Percentiles rank a stretch among this genome's conserved stretches.
Evolutionary conservation across 2,797 vertebrate species (phyloP).

Genomic region (Coregonus suidteri): DNA sequence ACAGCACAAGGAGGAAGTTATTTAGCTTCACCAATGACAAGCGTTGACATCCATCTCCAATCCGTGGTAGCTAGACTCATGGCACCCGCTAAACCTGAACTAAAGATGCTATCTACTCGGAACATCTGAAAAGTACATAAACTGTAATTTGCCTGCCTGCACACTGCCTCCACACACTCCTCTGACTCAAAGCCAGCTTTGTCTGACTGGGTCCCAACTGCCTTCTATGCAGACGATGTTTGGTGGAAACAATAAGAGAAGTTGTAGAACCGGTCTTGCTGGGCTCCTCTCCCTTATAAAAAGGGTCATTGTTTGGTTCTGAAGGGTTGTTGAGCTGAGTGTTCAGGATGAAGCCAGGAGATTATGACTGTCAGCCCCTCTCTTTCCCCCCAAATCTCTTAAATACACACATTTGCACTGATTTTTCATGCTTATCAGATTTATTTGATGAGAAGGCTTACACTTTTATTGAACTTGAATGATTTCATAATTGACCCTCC

Average conservation of each 20-base stretch:
- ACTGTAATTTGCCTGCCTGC: conserved; percentile 46
- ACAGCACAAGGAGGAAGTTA: conserved; percentile 24
- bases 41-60: conserved; percentile 28
- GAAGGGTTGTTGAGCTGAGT: too few species aligned
- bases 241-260: conserved; percentile 57
- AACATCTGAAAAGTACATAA: conserved; percentile 66
- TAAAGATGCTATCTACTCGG: conserved; percentile 54
- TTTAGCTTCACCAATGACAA: conserved; percentile 9
- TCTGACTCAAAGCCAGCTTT: conserved; percentile 69
- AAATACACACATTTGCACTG: conserved; percentile 24
- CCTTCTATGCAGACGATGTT: conserved; percentile 48
- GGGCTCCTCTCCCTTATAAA: conserved; percentile 51
- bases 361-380: conserved; percentile 11
- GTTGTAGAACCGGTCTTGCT: conserved; percentile 74
- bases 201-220: conserved; percentile 45
- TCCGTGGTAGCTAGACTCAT: conserved; percentile 28
- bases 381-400: background rate
- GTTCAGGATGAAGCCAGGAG: conserved; percentile 7
- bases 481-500: background rate
- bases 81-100: conserved; percentile 41
- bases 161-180: background rate
- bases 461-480: background rate
- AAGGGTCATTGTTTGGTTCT: too few species aligned
- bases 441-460: background rate
- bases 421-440: conserved; percentile 37